Evolutionary conservation across 2,113 vertebrate genomes (phyloP), one percentile per base, ranked within the genome.

Genomic region (Syngnathus floridae): DNA sequence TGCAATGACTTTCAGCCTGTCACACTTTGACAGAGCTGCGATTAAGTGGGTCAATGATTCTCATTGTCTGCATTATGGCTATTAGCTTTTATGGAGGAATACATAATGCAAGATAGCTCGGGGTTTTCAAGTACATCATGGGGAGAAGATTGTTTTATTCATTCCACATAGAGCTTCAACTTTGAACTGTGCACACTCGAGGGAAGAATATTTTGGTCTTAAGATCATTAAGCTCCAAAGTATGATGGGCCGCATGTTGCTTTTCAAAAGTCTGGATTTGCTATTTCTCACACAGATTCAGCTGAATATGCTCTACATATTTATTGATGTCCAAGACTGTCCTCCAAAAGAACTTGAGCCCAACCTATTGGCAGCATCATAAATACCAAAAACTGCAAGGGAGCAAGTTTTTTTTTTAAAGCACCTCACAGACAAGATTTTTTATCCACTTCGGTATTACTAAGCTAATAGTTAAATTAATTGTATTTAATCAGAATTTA

Each of bases 401-500:
- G 12, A 41, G 40, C 9, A 11, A 3, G 10, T 10, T 11, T 41
- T 41, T 41, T 41, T 41, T 41, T 41, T 11, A 41, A 41, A 11
- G 40, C 2, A 11, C 7, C 10, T 13, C 40, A 41, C 2, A 41
- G 11, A 41, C 26, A 31, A 31, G 26, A 31, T 31, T 52, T 77
- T 80, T 73, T 86, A 78, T 78, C 78, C 84, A 84, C 84, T 88
- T 86, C 87, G 2, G 3, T 31, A 31, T 31, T 31, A n/a, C n/a
- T n/a, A 87, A 88, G 83, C 84, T 91, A 90, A 86, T 90, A 88
- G 88, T 89, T 90, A 86, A 90, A 91, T 91, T 89, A 88, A 78
- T 0, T 64, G 87, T 89, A 91, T 93, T 93, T 93, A 92, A 92
- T 92, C 89, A 93, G 88, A 85, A 88, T 88, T 82, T 88, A 92